A percentile compares a stretch with the other conserved stretches of the same genome.
These are phyloP conservation scores for Haemorhous mexicanus DNA, from an alignment of 2,113 vertebrate genomes.

Conservation along the genomic window DNA sequence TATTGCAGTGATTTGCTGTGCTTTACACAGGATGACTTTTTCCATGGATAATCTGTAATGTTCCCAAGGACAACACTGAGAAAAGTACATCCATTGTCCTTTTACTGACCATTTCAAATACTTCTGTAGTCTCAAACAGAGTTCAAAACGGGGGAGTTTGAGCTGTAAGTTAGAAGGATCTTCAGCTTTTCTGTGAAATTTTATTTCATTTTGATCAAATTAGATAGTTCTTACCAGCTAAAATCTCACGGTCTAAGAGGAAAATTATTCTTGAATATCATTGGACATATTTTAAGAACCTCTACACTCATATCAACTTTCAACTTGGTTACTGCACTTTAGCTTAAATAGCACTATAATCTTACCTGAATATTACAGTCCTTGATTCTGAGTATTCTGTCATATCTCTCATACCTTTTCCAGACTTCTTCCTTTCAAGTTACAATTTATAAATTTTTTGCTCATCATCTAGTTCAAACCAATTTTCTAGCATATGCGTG, in stretches of 20 bases:
- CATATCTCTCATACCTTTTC: not conserved
- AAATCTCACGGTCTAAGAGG: not conserved
- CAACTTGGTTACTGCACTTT: not conserved
- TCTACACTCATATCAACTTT: not conserved
- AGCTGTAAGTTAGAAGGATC: not conserved
- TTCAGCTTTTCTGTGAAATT: not conserved
- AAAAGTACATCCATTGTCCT: not conserved
- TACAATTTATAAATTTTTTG: not conserved
- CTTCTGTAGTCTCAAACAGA: not conserved
- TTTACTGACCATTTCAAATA: not conserved
- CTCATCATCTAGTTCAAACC: not conserved
- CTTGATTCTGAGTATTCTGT: not conserved
- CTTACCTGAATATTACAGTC: not conserved
- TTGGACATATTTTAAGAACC: not conserved
- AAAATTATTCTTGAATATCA: not conserved
- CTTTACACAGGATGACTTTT: not conserved
- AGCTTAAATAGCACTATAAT: conserved; percentile 12
- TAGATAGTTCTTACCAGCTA: not conserved
- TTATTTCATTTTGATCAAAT: not conserved
- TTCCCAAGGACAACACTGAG: not conserved
- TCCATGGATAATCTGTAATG: not conserved
- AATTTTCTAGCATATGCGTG: not conserved
- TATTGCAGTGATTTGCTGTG: not conserved
- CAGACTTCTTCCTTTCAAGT: not conserved
- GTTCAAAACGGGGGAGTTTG: not conserved